Evolutionary conservation across 2,797 vertebrate species (phyloP).

Genomic region (Triplophysa yarkandensis): DNA sequence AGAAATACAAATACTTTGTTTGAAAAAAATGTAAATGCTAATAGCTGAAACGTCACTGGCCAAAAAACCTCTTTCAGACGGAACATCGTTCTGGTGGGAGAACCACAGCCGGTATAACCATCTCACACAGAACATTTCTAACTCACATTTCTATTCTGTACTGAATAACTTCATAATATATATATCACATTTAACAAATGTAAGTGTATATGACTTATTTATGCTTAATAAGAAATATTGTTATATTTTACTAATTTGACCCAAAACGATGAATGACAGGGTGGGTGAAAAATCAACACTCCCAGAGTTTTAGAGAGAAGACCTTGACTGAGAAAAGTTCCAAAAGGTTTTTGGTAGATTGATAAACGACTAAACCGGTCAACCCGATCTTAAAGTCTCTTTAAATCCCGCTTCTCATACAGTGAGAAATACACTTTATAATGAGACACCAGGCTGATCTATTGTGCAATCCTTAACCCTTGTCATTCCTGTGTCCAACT

Average conservation of each 20-base stretch:
- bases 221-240: too few species aligned
- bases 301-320: not conserved
- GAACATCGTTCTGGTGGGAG: not conserved
- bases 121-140: not conserved
- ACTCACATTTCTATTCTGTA: too few species aligned
- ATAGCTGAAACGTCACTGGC: too few species aligned
- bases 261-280: not conserved
- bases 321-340: constrained; percentile 19
- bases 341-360: constrained; percentile 29
- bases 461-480: constrained; percentile 47
- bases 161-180: too few species aligned
- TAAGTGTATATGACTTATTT: too few species aligned
- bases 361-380: constrained; percentile 22
- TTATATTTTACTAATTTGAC: too few species aligned
- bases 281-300: constrained; percentile 11
- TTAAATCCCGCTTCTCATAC: not conserved
- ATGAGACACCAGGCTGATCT: constrained; percentile 43
- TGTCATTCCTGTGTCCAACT: constrained; percentile 44
- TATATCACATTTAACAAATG: too few species aligned
- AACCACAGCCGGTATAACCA: not conserved
- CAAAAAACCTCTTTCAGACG: too few species aligned
- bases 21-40: too few species aligned
- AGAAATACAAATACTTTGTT: too few species aligned
- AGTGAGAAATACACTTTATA: constrained; percentile 42
- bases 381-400: constrained; percentile 19